Evolutionary conservation across 1,140 invertebrate species (phyloP).

Genomic region (Drosophila santomea): DNA sequence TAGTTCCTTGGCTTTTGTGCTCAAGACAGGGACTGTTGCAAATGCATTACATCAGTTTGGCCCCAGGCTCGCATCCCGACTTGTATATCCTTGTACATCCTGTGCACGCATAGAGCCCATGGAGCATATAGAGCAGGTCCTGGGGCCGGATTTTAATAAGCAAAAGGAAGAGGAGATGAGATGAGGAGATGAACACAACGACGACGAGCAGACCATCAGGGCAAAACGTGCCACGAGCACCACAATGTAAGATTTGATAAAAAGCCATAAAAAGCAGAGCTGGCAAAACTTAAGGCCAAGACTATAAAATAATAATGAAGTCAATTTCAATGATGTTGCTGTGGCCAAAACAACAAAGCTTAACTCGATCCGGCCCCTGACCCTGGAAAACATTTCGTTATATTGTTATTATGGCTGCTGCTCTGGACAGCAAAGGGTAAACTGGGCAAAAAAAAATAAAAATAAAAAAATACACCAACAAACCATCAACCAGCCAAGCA

Average conservation of each 20-base stretch:
- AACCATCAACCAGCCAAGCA: conserved; percentile 6
- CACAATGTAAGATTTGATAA: conserved; percentile 76
- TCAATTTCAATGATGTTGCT: conserved; percentile 75
- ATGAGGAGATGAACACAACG: conserved; percentile 9
- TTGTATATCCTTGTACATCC: conserved; percentile 21
- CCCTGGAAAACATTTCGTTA: conserved; percentile 39
- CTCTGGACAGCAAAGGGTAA: conserved; percentile 57
- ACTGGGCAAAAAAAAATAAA: conserved; percentile 6
- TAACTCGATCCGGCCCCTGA: conserved; percentile 28
- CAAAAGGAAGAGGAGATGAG: conserved; percentile 11
- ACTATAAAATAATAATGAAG: conserved; percentile 79
- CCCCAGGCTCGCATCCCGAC: not conserved
- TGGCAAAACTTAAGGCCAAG: conserved; percentile 48
- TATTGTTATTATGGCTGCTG: conserved; percentile 44
- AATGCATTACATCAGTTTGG: conserved; percentile 50
- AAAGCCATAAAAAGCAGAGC: conserved; percentile 45
- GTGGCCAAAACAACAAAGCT: conserved; percentile 40
- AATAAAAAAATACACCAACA: not conserved
- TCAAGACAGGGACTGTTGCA: conserved; percentile 29
- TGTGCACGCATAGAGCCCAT: conserved; percentile 4
- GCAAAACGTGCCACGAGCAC: conserved; percentile 72
- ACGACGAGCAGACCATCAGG: conserved; percentile 43
- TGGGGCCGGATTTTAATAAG: conserved; percentile 69
- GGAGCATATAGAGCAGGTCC: conserved; percentile 28
- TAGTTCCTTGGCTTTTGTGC: conserved; percentile 6